These are phyloP conservation scores for Pseudorhombus dupliciocellatus DNA, from an alignment of 2,113 vertebrate species.

Conservation along the genomic window DNA sequence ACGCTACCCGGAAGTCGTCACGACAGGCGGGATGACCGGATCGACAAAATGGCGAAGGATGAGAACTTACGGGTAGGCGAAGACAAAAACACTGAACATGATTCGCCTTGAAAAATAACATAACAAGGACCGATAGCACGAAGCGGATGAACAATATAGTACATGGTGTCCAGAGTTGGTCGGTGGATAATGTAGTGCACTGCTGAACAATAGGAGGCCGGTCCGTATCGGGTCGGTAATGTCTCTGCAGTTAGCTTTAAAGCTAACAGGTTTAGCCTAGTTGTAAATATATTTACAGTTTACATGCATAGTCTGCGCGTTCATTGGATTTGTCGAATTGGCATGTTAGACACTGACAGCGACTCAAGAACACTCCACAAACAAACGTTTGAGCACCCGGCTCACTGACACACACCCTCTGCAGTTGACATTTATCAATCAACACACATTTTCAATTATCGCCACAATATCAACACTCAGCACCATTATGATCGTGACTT, in stretches of 20 bases:
- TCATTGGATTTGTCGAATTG: no score
- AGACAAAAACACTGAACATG: constrained; percentile 50
- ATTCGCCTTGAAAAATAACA: neutral
- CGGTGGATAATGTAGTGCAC: neutral
- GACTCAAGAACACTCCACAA: no score
- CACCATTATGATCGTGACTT: no score
- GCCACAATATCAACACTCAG: no score
- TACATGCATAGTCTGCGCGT: no score
- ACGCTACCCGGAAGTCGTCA: constrained; percentile 59
- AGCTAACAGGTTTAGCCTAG: constrained; percentile 20
- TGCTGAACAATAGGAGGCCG: neutral
- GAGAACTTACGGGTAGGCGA: constrained; percentile 86
- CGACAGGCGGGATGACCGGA: constrained; percentile 69
- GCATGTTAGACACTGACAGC: no score
- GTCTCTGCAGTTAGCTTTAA: constrained; percentile 14
- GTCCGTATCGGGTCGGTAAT: neutral
- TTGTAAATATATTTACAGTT: no score
- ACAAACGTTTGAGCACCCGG: no score
- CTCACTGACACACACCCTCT: no score
- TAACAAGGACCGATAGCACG: neutral
- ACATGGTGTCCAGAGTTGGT: rapidly evolving
- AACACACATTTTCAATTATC: no score
- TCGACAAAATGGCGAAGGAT: constrained; percentile 88
- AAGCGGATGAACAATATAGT: no score
- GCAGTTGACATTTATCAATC: no score